Base-by-base conservation (phyloP, 2,113 vertebrate genomes). In the Crotalus horridus region DNA sequence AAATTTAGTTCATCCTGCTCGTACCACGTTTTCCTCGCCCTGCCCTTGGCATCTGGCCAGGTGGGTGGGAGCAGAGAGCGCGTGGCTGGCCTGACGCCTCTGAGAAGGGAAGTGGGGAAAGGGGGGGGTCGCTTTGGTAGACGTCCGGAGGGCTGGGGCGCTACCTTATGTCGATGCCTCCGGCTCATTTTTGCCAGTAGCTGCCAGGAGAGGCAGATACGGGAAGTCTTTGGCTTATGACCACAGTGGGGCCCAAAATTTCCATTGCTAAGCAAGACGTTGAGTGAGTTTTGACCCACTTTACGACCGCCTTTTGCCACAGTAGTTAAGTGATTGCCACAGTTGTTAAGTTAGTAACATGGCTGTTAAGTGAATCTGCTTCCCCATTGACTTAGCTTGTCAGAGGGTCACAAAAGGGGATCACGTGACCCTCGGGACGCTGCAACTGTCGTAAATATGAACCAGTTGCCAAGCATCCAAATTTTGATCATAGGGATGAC, bases 21-120 rank as follows among this genome's bases (percentile, higher is more conserved):
- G 74, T n/a, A 11, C 88, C 92, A 51, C 54, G 61, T 56, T 59
- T 29, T 39, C 54, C 33, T 39, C 24, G 64, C 92, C 92, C 92
- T 93, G 89, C 92, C 92, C 92, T 93, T 93, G 92, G 92, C 92
- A 43, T 29, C 56, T 29, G 56, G 56, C 92, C 92, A 90, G 81
- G 56, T 53, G 89, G 91, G 92, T 87, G 92, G 92, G 89, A 43
- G n/a, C 92, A 54, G 21, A 13, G 46, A 90, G 89, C 81, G 92
- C 81, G 89, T 90, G 92, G 89, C 92, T 90, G 92, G 92, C 92
- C 43, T 29, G 56, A 29, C 51, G 88, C 81, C 88, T 58, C 74
- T 20, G 12, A 54, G 88, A 51, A 29, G 43, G 2, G 29, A 85
- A 46, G 15, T 21, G 55, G 69, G 69, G 23, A 86, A 33, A 21